Percentiles rank a stretch among this genome's conserved stretches.
Conservation (phyloP, 2,113 vertebrate genomes). For the Recurvirostra avosetta region DNA sequence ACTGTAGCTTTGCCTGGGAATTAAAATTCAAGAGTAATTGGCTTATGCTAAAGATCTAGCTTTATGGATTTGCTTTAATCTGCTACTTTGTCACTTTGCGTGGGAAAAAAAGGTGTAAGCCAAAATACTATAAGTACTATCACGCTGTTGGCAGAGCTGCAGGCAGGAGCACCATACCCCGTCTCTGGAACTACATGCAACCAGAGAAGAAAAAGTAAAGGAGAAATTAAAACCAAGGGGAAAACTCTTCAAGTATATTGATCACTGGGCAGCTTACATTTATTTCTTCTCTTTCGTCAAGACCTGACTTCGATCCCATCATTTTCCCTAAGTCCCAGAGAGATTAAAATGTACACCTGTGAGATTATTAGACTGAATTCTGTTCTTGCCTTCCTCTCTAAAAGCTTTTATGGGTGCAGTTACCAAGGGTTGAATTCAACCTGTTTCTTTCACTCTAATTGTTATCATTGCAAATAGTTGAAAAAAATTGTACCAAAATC, state of each 20-base stretch:
- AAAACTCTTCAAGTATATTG: background rate
- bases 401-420: background rate
- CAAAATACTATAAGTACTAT: constrained; percentile 57
- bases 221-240: background rate
- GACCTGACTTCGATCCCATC: background rate
- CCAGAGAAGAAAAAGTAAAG: background rate
- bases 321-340: background rate
- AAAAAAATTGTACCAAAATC: background rate
- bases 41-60: constrained; percentile 45
- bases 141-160: constrained; percentile 52
- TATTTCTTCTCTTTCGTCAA: background rate
- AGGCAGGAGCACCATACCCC: background rate
- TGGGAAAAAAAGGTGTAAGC: constrained; percentile 63
- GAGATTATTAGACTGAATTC: background rate
- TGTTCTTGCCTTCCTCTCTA: background rate
- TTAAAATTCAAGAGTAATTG: constrained; percentile 45
- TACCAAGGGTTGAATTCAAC: background rate
- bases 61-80: constrained; percentile 61
- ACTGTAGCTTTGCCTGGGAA: background rate
- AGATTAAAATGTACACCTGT: background rate
- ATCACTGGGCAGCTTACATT: background rate
- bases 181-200: background rate
- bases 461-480: no score
- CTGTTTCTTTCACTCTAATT: background rate
- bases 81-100: constrained; percentile 58